Percentiles rank a stretch among this genome's conserved stretches.
Evolutionary conservation across 1,140 invertebrate genomes (phyloP).

Genomic region (Eriocheir sinensis): DNA sequence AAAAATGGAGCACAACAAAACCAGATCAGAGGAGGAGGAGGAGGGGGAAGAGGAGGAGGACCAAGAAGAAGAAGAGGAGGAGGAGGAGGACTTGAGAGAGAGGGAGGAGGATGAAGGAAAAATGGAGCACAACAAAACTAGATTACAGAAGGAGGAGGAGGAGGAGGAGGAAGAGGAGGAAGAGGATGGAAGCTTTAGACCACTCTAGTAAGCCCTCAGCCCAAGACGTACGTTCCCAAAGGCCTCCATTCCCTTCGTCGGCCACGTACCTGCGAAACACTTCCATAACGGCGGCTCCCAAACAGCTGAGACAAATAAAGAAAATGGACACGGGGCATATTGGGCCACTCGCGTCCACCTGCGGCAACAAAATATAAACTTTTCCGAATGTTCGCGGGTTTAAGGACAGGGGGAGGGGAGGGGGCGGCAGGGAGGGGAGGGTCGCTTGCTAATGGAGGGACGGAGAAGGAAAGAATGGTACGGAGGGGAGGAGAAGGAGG

Average conservation of each 20-base stretch:
- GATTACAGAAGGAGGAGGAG: neutral
- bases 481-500: neutral
- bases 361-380: conserved; percentile 8
- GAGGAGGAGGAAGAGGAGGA: neutral
- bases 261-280: neutral
- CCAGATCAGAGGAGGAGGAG: neutral
- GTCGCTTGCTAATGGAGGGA: no score
- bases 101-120: neutral
- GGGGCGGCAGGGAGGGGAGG: neutral
- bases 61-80: neutral
- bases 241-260: neutral
- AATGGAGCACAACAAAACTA: neutral
- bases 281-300: neutral
- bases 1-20: neutral
- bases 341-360: neutral
- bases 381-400: conserved; percentile 18
- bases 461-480: neutral
- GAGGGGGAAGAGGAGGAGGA: neutral
- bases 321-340: conserved; percentile 17
- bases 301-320: conserved; percentile 36
- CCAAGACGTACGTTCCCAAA: neutral
- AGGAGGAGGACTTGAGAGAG: neutral
- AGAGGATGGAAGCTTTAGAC: neutral
- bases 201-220: neutral
- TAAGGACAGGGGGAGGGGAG: neutral